These are phyloP conservation scores for Poicephalus gulielmi DNA, from an alignment of 2,113 vertebrate genomes.

Conservation along the genomic window DNA sequence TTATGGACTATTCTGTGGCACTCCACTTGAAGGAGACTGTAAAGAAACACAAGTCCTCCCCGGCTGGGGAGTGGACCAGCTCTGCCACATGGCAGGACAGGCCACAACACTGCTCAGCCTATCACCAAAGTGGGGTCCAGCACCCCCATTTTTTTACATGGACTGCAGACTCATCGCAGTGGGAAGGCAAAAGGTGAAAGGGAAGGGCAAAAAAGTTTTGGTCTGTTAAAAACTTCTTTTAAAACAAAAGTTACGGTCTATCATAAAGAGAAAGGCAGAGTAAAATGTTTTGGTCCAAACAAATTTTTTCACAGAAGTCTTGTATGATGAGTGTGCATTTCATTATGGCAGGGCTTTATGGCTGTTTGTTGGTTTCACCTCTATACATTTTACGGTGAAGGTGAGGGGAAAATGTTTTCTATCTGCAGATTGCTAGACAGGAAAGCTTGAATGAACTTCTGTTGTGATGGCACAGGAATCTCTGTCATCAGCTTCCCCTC, in stretches of 20 bases:
- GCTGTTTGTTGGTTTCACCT: not conserved
- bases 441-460: not conserved
- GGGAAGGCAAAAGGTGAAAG: not conserved
- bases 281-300: not conserved
- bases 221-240: not conserved
- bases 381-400: not conserved
- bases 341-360: not conserved
- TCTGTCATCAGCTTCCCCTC: not conserved
- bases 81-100: not conserved
- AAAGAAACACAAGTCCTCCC: not conserved
- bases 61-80: not conserved
- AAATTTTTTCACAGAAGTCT: not conserved
- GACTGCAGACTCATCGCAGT: not conserved
- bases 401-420: not conserved
- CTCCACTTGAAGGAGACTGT: not conserved
- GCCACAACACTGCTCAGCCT: not conserved
- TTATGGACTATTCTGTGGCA: not conserved
- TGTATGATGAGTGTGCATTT: not conserved
- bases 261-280: not conserved
- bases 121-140: not conserved
- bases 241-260: not conserved
- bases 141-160: not conserved
- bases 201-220: not conserved
- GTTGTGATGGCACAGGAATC: not conserved
- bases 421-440: not conserved